Evolutionary conservation across 2,888 invertebrate species (phyloP).

Genomic region (Vandiemenella viatica): DNA sequence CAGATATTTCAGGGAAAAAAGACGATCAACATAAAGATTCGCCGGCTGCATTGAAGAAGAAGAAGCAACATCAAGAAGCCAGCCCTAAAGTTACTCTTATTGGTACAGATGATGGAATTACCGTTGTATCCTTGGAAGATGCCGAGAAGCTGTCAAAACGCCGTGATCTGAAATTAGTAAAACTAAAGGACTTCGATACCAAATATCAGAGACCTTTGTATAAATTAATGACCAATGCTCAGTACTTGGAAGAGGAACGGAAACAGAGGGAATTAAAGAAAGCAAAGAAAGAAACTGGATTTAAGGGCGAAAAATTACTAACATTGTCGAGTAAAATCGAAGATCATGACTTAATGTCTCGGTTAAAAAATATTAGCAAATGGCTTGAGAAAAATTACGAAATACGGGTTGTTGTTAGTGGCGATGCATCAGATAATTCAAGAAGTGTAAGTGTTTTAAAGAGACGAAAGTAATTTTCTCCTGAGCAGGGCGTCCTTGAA

Average conservation of each 20-base stretch:
- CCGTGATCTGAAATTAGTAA: conserved; percentile 51
- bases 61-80: no score
- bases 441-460: conserved; percentile 27
- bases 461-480: no score
- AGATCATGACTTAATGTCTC: conserved; percentile 47
- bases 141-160: conserved; percentile 53
- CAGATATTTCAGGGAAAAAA: no score
- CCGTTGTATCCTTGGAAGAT: conserved; percentile 46
- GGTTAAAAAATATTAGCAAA: conserved; percentile 47
- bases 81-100: conserved; percentile 51
- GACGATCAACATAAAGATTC: no score
- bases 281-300: conserved; percentile 20
- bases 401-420: conserved; percentile 41
- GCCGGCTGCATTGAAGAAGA: no score
- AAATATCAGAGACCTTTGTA: conserved; percentile 54
- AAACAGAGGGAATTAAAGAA: conserved; percentile 34
- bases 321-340: conserved; percentile 45
- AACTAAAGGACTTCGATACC: conserved; percentile 47
- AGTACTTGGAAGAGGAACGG: conserved; percentile 46
- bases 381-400: conserved; percentile 50
- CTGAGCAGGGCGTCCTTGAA: no score
- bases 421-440: conserved; percentile 29
- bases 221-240: conserved; percentile 47
- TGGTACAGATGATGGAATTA: conserved; percentile 38
- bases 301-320: conserved; percentile 48